Conservation (phyloP, 1,140 invertebrate genomes). For the Heliconius nattereri region DNA sequence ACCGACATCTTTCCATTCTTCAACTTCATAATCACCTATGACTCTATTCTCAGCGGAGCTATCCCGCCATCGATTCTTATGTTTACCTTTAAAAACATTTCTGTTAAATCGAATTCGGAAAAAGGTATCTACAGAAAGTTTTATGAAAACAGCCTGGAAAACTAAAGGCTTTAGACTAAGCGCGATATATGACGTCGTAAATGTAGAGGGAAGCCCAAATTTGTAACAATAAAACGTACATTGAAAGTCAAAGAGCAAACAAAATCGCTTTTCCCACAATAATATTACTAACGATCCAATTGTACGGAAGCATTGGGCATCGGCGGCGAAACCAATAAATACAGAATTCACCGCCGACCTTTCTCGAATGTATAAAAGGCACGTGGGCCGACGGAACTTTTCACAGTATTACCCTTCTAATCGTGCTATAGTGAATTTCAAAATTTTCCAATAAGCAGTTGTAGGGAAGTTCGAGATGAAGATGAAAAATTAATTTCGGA, state of each 20-base stretch:
- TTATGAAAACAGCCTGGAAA: constrained; percentile 37
- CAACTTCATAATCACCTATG: constrained; percentile 82
- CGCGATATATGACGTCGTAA: constrained; percentile 61
- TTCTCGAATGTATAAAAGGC: constrained; percentile 69
- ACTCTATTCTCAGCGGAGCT: constrained; percentile 77
- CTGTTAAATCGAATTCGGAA: constrained; percentile 22
- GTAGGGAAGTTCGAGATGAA: constrained; percentile 47
- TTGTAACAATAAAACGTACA: constrained; percentile 71
- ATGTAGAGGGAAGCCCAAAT: constrained; percentile 66
- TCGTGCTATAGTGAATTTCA: constrained; percentile 59
- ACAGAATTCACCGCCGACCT: constrained; percentile 73
- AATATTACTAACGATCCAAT: constrained; percentile 80
- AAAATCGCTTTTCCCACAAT: constrained; percentile 77
- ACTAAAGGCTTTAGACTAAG: constrained; percentile 52
- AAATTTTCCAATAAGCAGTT: constrained; percentile 55
- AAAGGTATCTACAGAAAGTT: constrained; percentile 18
- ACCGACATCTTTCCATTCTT: constrained; percentile 83
- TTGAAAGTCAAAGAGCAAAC: constrained; percentile 76
- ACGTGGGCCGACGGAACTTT: constrained; percentile 61
- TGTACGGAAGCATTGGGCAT: constrained; percentile 73
- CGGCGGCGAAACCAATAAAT: constrained; percentile 76
- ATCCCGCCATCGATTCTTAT: constrained; percentile 71
- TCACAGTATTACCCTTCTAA: constrained; percentile 57
- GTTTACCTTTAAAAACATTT: constrained; percentile 57
- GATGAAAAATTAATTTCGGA: constrained; percentile 60